Percentiles rank a stretch among this genome's conserved stretches.
These are phyloP conservation scores for Pectinophora gossypiella DNA, from an alignment of 1,140 invertebrate species.

Conservation along the genomic window DNA sequence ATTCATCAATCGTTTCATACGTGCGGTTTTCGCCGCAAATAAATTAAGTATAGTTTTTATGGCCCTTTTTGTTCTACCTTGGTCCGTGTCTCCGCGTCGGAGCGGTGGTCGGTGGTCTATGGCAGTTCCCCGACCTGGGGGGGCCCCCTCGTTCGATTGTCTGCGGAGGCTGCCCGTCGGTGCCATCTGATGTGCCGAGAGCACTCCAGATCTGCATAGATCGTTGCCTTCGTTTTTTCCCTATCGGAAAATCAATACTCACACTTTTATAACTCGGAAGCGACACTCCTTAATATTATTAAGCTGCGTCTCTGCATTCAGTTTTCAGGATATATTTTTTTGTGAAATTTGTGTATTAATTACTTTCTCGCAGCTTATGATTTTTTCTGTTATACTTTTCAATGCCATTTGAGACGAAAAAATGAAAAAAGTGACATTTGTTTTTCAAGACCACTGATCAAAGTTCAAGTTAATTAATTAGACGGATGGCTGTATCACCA, in stretches of 20 bases:
- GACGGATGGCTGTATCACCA: too few relatives aligned
- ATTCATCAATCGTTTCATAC: too few relatives aligned
- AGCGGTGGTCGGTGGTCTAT: constrained; percentile 32
- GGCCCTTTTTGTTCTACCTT: too few relatives aligned
- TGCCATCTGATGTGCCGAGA: constrained; percentile 74
- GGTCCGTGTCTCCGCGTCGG: neutral
- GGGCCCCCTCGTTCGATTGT: constrained; percentile 67
- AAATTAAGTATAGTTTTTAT: too few relatives aligned
- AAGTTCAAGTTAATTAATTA: too few relatives aligned
- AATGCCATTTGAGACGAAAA: too few relatives aligned
- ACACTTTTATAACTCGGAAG: constrained; percentile 62
- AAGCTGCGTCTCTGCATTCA: neutral
- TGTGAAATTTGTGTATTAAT: neutral
- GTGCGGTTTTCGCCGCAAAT: too few relatives aligned
- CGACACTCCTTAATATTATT: constrained; percentile 59
- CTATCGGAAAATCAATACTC: constrained; percentile 74
- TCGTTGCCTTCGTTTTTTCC: constrained; percentile 74
- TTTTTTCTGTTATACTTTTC: too few relatives aligned
- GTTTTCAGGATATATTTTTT: neutral
- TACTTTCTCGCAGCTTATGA: too few relatives aligned
- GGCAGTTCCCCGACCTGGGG: constrained; percentile 59
- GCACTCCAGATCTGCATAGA: constrained; percentile 74
- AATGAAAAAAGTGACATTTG: too few relatives aligned
- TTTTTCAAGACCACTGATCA: too few relatives aligned
- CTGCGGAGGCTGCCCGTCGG: constrained; percentile 71